These are phyloP conservation scores for Sapajus apella DNA, from an alignment of 2,113 vertebrate genomes.

Conservation along the genomic window DNA sequence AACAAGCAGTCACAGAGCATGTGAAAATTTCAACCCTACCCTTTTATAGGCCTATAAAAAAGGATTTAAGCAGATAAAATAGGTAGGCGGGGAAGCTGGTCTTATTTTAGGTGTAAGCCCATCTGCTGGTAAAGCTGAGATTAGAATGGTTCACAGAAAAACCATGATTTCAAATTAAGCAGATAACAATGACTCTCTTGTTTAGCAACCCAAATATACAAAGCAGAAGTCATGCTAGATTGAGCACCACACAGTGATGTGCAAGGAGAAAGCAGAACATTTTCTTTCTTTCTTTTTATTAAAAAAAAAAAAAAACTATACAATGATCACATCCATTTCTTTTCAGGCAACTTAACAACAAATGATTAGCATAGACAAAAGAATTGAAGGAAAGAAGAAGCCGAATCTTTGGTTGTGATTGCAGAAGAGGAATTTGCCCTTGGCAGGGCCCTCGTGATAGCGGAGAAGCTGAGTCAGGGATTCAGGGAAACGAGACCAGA, in stretches of 20 bases:
- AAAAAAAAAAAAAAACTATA: not conserved
- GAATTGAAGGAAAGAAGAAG: not conserved
- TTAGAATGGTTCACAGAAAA: slow-evolving; percentile 63
- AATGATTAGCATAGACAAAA: not conserved
- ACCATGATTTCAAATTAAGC: slow-evolving; percentile 46
- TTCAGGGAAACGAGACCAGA: not conserved
- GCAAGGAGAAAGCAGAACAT: not conserved
- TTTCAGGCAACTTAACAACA: not conserved
- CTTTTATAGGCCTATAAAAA: slow-evolving; percentile 45
- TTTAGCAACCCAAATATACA: slow-evolving; percentile 17
- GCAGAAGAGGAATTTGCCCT: not conserved
- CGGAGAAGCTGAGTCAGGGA: not conserved
- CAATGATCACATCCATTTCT: not conserved
- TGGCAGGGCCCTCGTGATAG: not conserved
- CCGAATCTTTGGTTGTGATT: not conserved
- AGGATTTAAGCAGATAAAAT: slow-evolving; percentile 42
- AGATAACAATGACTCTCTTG: slow-evolving; percentile 33
- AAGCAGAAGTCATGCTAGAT: not conserved
- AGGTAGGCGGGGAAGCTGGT: slow-evolving; percentile 16
- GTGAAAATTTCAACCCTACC: slow-evolving; percentile 35
- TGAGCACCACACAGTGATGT: not conserved
- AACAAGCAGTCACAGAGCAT: slow-evolving; percentile 45
- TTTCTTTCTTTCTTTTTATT: not conserved
- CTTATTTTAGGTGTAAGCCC: slow-evolving; percentile 66
- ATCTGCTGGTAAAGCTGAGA: slow-evolving; percentile 58